These are phyloP conservation scores for Halisarca cf. caerulea DNA, from an alignment of 37 sponge, comb jelly and placozoan species.

Conservation along the genomic window DNA sequence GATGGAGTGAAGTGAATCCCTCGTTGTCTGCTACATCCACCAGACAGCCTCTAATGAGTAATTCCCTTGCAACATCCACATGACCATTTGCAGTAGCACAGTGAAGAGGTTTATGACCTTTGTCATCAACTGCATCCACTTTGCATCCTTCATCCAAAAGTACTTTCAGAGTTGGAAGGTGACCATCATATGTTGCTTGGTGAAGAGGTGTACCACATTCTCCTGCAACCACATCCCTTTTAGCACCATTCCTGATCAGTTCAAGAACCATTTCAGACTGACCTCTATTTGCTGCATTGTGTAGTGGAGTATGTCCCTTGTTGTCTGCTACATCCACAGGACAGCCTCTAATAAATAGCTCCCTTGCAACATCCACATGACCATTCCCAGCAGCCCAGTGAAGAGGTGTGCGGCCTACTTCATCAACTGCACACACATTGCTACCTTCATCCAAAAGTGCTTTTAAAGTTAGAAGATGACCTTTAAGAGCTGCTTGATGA, in stretches of 20 bases:
- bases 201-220: not conserved
- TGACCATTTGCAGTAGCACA: not conserved
- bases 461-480: too few relatives aligned
- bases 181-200: not conserved
- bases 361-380: too few relatives aligned
- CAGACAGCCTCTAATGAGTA: not conserved
- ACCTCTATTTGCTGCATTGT: not conserved
- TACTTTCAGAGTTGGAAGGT: not conserved
- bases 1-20: not conserved
- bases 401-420: too few relatives aligned
- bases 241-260: not conserved
- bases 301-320: conserved; percentile 2
- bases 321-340: not conserved
- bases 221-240: not conserved
- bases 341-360: too few relatives aligned
- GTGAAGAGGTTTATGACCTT: not conserved
- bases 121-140: not conserved
- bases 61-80: not conserved
- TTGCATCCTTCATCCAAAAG: not conserved
- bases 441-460: too few relatives aligned
- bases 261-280: not conserved
- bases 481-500: too few relatives aligned
- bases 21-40: not conserved
- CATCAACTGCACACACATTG: too few relatives aligned
- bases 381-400: too few relatives aligned